Percentiles rank a stretch among this genome's conserved stretches.
Conservation (phyloP, 2,888 invertebrate genomes). For the Caenorhabditis afra region DNA sequence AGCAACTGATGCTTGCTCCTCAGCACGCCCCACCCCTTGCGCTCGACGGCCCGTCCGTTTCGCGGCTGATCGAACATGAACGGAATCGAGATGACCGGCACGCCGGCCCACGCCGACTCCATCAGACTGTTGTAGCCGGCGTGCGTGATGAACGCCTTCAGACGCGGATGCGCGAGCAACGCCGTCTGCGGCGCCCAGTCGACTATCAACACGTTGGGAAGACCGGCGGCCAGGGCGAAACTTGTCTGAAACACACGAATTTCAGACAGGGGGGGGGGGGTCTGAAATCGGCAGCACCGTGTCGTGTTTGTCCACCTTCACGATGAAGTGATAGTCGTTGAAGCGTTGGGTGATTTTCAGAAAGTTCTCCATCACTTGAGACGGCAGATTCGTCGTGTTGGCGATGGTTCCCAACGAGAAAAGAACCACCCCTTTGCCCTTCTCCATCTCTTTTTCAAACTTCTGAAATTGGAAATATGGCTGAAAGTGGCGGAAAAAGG, state of each 20-base stretch:
- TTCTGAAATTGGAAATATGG: slow-evolving; percentile 20
- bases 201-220: slow-evolving; percentile 60
- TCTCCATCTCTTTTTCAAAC: slow-evolving; percentile 59
- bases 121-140: slow-evolving; percentile 76
- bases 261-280: too few species aligned
- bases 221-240: slow-evolving; percentile 18
- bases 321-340: slow-evolving; percentile 69
- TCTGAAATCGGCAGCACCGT: too few species aligned
- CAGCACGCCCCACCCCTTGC: slow-evolving; percentile 71
- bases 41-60: slow-evolving; percentile 66
- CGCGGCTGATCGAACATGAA: slow-evolving; percentile 68
- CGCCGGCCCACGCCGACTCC: slow-evolving; percentile 70
- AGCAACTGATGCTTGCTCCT: slow-evolving; percentile 57
- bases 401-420: slow-evolving; percentile 72
- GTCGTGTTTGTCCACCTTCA: slow-evolving; percentile 69
- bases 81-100: slow-evolving; percentile 67
- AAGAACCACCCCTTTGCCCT: slow-evolving; percentile 64
- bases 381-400: slow-evolving; percentile 64
- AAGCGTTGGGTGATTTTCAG: slow-evolving; percentile 62
- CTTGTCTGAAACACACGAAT: slow-evolving; percentile 40
- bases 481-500: background rate
- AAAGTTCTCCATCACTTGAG: slow-evolving; percentile 62
- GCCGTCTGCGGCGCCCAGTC: slow-evolving; percentile 70
- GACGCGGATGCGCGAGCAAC: slow-evolving; percentile 61
- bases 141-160: slow-evolving; percentile 74